A percentile compares a stretch with the other conserved stretches of the same genome.
These are phyloP conservation scores for Panzeria rudis DNA, from an alignment of 2,888 invertebrate species.

Conservation along the genomic window DNA sequence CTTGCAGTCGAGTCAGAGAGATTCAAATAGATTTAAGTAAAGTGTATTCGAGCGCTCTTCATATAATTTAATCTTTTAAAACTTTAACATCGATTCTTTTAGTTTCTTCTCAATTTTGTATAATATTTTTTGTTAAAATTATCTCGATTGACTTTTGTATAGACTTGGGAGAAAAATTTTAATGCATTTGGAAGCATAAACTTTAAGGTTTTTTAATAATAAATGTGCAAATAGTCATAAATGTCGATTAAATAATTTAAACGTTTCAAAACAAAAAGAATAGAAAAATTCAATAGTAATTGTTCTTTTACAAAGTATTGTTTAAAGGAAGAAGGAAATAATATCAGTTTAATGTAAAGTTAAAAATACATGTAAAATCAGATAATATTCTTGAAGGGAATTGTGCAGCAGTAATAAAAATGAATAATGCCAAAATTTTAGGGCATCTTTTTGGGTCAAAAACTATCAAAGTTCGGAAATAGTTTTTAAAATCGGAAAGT, in stretches of 20 bases:
- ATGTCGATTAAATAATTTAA: not conserved
- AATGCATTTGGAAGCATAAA: not conserved
- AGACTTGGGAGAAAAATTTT: conserved; percentile 6
- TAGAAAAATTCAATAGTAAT: not conserved
- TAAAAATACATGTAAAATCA: no score
- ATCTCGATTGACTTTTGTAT: not conserved
- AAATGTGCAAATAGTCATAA: not conserved
- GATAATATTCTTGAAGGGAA: no score
- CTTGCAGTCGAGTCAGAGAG: not conserved
- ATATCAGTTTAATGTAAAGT: no score
- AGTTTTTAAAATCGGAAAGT: no score
- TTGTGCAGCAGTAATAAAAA: no score
- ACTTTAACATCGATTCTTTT: conserved; percentile 71
- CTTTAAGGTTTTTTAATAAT: not conserved
- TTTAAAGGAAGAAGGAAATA: not conserved
- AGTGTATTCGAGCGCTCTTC: conserved; percentile 17
- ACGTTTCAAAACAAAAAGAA: not conserved
- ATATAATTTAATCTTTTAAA: conserved; percentile 51
- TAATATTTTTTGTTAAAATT: not conserved
- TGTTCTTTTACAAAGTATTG: not conserved
- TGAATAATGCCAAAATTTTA: no score
- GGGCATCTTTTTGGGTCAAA: no score
- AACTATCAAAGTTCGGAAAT: no score
- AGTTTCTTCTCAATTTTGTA: not conserved
- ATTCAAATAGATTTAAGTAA: conserved; percentile 18